Evolutionary conservation across 2,888 invertebrate genomes (phyloP).

Genomic region (Dascillus cervinus): DNA sequence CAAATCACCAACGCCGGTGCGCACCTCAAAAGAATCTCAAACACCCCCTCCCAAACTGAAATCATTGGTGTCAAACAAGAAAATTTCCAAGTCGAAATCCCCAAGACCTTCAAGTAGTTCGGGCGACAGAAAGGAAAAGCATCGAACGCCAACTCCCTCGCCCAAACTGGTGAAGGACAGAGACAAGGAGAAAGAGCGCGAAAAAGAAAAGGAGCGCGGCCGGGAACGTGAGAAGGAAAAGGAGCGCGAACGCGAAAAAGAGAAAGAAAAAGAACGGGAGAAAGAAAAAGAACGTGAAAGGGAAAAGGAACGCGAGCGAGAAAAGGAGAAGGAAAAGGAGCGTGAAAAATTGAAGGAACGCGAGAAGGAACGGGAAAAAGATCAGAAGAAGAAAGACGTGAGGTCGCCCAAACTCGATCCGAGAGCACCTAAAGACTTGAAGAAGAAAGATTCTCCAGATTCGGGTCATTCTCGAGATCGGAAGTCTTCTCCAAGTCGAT

Average conservation of each 20-base stretch:
- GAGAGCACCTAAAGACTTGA: constrained; percentile 28
- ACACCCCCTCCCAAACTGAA: constrained; percentile 40
- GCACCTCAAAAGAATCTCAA: constrained; percentile 35
- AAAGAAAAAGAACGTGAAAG: constrained; percentile 45
- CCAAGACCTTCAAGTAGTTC: constrained; percentile 33
- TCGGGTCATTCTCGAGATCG: constrained; percentile 37
- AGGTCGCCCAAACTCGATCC: constrained; percentile 38
- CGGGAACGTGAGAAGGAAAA: constrained; percentile 43
- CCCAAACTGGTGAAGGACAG: constrained; percentile 27
- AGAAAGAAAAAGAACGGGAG: constrained; percentile 37
- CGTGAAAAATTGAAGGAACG: constrained; percentile 30
- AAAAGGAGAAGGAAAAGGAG: constrained; percentile 29
- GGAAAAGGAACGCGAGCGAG: constrained; percentile 42
- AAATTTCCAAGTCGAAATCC: constrained; percentile 32
- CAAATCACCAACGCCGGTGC: constrained; percentile 36
- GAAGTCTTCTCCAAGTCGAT: constrained; percentile 31
- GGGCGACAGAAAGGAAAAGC: constrained; percentile 36
- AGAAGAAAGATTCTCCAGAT: constrained; percentile 41
- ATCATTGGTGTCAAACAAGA: constrained; percentile 26
- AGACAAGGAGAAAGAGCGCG: constrained; percentile 44
- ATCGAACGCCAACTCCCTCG: constrained; percentile 39
- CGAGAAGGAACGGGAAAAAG: constrained; percentile 23
- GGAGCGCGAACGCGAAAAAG: constrained; percentile 37
- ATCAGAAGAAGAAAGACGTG: constrained; percentile 28
- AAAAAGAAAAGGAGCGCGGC: constrained; percentile 41